Evolutionary conservation across 2,113 vertebrate species (phyloP).

Genomic region (Erythrolamprus reginae): DNA sequence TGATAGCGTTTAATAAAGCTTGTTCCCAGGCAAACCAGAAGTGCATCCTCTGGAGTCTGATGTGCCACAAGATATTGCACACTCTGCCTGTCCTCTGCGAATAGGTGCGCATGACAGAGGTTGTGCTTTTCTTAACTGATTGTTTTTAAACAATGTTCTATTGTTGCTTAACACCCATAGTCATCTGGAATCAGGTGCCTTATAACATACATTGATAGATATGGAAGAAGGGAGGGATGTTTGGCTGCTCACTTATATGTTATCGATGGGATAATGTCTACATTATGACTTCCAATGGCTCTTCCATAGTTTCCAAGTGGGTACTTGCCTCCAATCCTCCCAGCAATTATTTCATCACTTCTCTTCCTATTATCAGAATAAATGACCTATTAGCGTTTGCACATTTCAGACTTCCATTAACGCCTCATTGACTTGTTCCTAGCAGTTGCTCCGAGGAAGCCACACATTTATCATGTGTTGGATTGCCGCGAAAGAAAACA

Average conservation of each 20-base stretch:
- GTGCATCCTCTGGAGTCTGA: not conserved
- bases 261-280: too few relatives aligned
- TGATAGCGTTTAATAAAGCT: not conserved
- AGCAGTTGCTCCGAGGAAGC: not conserved
- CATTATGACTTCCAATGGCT: not conserved
- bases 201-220: not conserved
- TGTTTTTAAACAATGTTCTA: not conserved
- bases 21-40: not conserved
- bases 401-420: not conserved
- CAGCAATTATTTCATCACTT: not conserved
- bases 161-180: not conserved
- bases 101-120: not conserved
- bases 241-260: not conserved
- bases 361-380: not conserved
- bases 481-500: not conserved
- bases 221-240: not conserved
- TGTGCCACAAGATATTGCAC: not conserved
- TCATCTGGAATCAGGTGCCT: not conserved
- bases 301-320: not conserved
- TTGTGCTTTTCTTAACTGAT: not conserved
- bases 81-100: not conserved
- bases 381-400: not conserved
- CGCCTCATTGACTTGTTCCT: not conserved
- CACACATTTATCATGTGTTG: rapidly evolving
- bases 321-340: not conserved